These are phyloP conservation scores for Arbacia lixula DNA, from an alignment of 53 echinoderm and acorn worm genomes.

Conservation along the genomic window DNA sequence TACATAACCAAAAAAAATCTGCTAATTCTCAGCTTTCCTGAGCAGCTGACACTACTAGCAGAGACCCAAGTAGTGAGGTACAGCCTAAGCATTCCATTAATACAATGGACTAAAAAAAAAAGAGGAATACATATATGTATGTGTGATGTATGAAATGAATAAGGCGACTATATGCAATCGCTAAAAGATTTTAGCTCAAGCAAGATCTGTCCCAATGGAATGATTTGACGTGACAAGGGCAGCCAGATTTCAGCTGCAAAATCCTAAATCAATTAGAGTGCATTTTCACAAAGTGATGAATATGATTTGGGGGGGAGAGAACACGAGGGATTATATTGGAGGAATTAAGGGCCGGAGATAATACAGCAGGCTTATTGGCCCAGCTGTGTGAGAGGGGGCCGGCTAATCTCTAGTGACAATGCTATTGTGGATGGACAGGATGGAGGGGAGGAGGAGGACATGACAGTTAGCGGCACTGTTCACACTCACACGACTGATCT, in stretches of 20 bases:
- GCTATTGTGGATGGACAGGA: neutral
- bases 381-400: constrained; percentile 13
- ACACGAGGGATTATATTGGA: neutral
- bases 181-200: too few species aligned
- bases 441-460: neutral
- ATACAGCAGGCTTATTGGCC: constrained; percentile 16
- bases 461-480: constrained; percentile 18
- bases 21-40: too few species aligned
- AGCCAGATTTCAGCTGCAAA: constrained; percentile 9
- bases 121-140: too few species aligned
- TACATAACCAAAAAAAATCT: too few species aligned
- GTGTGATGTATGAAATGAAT: too few species aligned
- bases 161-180: too few species aligned
- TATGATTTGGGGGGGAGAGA: constrained; percentile 22
- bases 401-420: constrained; percentile 22
- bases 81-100: too few species aligned
- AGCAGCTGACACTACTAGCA: too few species aligned
- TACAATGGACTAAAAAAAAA: too few species aligned
- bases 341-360: neutral
- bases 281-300: constrained; percentile 15
- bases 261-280: constrained; percentile 17
- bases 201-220: too few species aligned
- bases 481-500: too few species aligned
- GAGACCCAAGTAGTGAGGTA: too few species aligned
- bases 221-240: constrained; percentile 6